Percentiles rank a stretch among this genome's conserved stretches.
Evolutionary conservation across 2,888 invertebrate species (phyloP).

Genomic region (Hirtodrosophila cameraria): DNA sequence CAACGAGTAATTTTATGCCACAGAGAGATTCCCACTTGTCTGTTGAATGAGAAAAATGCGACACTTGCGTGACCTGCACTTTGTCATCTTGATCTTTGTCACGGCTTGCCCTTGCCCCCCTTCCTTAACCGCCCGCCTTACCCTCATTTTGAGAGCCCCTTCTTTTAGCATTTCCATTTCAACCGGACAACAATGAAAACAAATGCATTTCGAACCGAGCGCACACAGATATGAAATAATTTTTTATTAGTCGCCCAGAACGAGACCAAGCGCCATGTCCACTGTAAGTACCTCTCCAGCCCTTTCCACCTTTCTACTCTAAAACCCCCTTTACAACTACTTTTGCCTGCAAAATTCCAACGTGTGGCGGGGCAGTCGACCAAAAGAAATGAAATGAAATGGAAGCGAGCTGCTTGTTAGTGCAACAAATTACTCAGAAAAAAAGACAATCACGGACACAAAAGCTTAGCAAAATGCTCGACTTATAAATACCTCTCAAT

Average conservation of each 20-base stretch:
- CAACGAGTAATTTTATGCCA: constrained; percentile 43
- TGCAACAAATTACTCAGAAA: constrained; percentile 73
- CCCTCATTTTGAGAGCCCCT: constrained; percentile 10
- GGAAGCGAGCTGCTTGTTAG: constrained; percentile 72
- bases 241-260: constrained; percentile 66
- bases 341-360: constrained; percentile 3
- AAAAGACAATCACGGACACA: constrained; percentile 13
- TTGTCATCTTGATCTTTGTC: constrained; percentile 72
- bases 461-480: neutral
- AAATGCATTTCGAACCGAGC: constrained; percentile 65
- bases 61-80: constrained; percentile 69
- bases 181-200: constrained; percentile 69
- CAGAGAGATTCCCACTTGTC: constrained; percentile 23
- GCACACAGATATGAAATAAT: constrained; percentile 69
- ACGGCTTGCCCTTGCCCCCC: neutral
- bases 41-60: constrained; percentile 51
- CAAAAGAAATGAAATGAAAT: constrained; percentile 68
- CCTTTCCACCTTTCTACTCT: neutral
- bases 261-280: constrained; percentile 13
- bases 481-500: neutral
- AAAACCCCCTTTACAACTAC: neutral
- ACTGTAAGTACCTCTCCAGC: neutral
- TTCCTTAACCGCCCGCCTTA: too few species aligned
- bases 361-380: constrained; percentile 44
- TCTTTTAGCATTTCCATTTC: constrained; percentile 28